Conservation (phyloP, 2,113 vertebrate species). For the Gymnobelideus leadbeateri region DNA sequence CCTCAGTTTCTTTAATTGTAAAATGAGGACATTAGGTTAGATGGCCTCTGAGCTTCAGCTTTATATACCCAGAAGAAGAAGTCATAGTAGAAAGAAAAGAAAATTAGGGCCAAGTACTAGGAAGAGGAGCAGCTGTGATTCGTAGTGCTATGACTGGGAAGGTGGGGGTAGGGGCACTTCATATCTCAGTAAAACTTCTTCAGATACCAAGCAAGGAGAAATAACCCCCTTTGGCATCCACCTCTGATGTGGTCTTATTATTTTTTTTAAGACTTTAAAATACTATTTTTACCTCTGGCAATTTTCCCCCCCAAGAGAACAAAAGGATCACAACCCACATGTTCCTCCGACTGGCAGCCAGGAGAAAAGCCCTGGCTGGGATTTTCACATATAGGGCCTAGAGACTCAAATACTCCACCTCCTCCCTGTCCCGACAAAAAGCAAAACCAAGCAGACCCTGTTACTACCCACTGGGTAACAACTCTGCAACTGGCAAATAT, state of each 20-base stretch:
- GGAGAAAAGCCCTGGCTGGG: constrained; percentile 34
- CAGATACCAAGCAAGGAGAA: neutral
- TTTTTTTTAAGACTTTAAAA: constrained; percentile 63
- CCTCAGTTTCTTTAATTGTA: neutral
- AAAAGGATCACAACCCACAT: constrained; percentile 76
- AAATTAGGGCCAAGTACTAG: neutral
- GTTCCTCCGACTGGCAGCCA: constrained; percentile 27
- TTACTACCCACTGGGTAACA: neutral
- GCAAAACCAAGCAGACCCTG: neutral
- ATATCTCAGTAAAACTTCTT: neutral
- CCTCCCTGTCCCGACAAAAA: neutral
- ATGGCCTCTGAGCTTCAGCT: neutral
- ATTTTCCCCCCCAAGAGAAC: constrained; percentile 70
- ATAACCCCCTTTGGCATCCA: constrained; percentile 14
- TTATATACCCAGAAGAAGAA: neutral
- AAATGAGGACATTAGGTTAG: neutral
- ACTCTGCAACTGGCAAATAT: neutral
- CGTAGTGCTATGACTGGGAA: neutral
- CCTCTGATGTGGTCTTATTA: constrained; percentile 33
- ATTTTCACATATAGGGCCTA: neutral
- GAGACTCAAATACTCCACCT: neutral
- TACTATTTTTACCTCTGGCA: constrained; percentile 70
- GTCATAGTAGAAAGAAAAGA: neutral
- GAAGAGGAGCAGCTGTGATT: neutral
- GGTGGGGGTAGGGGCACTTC: neutral